A percentile compares a stretch with the other conserved stretches of the same genome.
Evolutionary conservation across 2,113 vertebrate genomes (phyloP).

Genomic region (Thalassarche chlororhynchos): DNA sequence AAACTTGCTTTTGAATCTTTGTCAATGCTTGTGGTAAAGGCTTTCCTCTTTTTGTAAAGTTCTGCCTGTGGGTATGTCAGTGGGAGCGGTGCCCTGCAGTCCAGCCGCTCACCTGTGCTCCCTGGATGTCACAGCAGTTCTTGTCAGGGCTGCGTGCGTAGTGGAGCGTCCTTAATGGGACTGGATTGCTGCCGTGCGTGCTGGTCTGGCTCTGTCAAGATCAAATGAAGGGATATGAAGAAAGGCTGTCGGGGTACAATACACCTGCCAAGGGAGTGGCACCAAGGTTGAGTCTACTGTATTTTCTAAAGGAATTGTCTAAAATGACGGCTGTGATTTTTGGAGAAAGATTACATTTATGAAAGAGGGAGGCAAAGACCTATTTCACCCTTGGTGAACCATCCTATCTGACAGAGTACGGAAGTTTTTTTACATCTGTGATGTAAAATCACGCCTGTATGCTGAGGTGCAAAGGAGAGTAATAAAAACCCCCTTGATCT

Average conservation of each 20-base stretch:
- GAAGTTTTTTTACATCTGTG: not conserved
- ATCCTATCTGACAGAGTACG: not conserved
- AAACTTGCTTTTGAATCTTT: not conserved
- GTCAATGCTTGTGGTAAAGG: not conserved
- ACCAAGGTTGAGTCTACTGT: not conserved
- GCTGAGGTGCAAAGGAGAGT: not conserved
- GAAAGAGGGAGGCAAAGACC: not conserved
- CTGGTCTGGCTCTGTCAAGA: not conserved
- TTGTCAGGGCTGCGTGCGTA: not conserved
- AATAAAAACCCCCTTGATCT: not conserved
- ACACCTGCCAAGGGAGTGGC: not conserved
- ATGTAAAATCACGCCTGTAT: not conserved
- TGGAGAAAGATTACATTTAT: not conserved
- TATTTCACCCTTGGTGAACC: not conserved
- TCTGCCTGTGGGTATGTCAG: not conserved
- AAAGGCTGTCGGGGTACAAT: not conserved
- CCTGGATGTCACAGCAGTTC: not conserved
- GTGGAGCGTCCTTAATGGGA: not conserved
- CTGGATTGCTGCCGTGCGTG: not conserved
- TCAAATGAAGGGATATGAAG: not conserved
- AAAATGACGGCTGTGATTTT: not conserved
- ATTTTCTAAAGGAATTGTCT: not conserved
- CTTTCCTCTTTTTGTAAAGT: not conserved
- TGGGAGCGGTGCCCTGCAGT: not conserved
- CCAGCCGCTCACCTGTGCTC: not conserved